These are phyloP conservation scores for Ptilonorhynchus violaceus DNA, from an alignment of 2,113 vertebrate genomes.

Conservation along the genomic window DNA sequence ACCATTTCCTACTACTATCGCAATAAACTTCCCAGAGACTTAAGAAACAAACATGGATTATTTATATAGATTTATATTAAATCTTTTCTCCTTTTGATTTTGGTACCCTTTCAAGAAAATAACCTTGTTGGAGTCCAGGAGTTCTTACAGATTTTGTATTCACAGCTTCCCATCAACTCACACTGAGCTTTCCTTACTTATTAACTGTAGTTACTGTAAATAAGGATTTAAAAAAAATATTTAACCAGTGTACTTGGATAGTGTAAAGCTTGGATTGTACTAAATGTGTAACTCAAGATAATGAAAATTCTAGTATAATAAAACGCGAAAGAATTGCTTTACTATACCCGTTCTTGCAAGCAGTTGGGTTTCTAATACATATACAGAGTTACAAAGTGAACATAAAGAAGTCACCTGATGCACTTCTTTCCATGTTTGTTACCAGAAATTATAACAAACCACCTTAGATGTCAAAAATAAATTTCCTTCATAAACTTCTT, in stretches of 20 bases:
- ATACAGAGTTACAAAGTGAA: background rate
- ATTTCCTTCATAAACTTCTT: background rate
- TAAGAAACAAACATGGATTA: background rate
- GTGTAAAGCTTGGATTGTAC: background rate
- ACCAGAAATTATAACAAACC: too few relatives aligned
- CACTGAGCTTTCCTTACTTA: background rate
- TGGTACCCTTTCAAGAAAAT: background rate
- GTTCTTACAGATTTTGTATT: background rate
- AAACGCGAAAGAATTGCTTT: background rate
- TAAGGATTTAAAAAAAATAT: background rate
- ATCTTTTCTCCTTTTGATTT: background rate
- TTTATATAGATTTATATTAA: background rate
- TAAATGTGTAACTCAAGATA: background rate
- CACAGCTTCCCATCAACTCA: background rate
- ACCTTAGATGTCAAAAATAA: background rate
- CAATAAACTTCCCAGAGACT: background rate
- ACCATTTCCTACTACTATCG: background rate
- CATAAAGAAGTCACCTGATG: background rate
- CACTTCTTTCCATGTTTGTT: background rate
- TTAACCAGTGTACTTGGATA: background rate
- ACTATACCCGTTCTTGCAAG: background rate
- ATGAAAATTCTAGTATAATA: background rate
- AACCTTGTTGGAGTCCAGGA: background rate
- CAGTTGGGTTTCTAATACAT: background rate
- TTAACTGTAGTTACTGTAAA: background rate